Evolutionary conservation across 1,140 invertebrate species (phyloP).

Genomic region (Andricus grossulariae): DNA sequence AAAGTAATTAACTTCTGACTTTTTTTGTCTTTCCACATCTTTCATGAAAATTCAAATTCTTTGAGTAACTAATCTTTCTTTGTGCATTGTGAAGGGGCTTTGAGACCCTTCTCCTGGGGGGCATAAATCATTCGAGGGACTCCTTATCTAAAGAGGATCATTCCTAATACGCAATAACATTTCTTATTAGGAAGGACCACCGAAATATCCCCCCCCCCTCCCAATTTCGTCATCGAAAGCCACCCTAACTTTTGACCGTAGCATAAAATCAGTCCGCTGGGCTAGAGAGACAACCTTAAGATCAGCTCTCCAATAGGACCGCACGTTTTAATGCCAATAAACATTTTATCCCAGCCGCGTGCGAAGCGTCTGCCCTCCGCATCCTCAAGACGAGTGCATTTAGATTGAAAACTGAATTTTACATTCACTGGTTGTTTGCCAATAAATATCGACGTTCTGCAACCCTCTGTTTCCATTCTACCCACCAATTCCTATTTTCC

Average conservation of each 20-base stretch:
- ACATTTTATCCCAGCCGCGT: slow-evolving; percentile 60
- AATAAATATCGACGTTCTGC: slow-evolving; percentile 65
- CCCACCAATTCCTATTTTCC: too few species aligned
- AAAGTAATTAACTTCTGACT: neutral
- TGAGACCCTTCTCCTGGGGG: neutral
- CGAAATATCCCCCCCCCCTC: slow-evolving; percentile 43
- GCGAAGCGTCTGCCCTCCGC: slow-evolving; percentile 51
- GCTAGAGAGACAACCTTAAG: slow-evolving; percentile 33
- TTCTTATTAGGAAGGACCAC: slow-evolving; percentile 43
- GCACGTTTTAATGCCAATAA: slow-evolving; percentile 58
- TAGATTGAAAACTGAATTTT: slow-evolving; percentile 71
- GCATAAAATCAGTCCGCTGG: slow-evolving; percentile 13
- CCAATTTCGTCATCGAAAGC: neutral
- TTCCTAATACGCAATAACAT: slow-evolving; percentile 50
- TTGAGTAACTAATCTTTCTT: neutral
- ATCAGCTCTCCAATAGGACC: slow-evolving; percentile 47
- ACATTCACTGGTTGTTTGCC: slow-evolving; percentile 64
- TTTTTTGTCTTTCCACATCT: neutral
- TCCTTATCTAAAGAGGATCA: slow-evolving; percentile 46
- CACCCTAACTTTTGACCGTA: neutral
- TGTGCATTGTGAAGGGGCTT: neutral
- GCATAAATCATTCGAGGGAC: slow-evolving; percentile 41
- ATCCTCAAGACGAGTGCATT: slow-evolving; percentile 61
- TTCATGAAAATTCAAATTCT: neutral
- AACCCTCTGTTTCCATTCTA: neutral